Conservation (phyloP, 1,140 invertebrate genomes). For the Palaemon carinicauda region DNA sequence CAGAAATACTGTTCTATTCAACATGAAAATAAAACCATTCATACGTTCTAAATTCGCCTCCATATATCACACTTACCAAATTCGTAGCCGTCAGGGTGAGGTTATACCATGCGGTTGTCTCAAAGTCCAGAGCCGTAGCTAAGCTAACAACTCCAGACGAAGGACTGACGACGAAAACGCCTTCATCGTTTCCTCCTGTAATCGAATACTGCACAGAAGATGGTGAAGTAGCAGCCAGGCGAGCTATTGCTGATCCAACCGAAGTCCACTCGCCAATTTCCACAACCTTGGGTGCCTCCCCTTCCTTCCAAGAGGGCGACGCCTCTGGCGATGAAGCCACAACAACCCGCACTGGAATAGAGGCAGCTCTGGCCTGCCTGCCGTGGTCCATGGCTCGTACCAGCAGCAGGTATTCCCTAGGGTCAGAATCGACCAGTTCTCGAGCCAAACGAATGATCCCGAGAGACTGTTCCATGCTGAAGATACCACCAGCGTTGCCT, state of each 20-base stretch:
- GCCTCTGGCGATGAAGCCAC: conserved; percentile 89
- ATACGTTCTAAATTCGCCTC: no score
- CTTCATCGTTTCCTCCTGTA: conserved; percentile 76
- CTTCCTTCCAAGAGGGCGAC: conserved; percentile 78
- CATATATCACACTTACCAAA: conserved; percentile 78
- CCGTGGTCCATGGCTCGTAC: conserved; percentile 85
- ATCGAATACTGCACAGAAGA: conserved; percentile 86
- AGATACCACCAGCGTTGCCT: conserved; percentile 86
- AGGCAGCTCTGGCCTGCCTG: conserved; percentile 75
- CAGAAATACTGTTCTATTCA: background rate
- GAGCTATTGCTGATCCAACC: conserved; percentile 30
- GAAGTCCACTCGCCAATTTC: conserved; percentile 57
- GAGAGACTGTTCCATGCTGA: conserved; percentile 78
- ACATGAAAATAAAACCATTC: no score
- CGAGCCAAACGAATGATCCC: conserved; percentile 72
- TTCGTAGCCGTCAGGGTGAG: conserved; percentile 84
- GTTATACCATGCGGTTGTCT: conserved; percentile 80
- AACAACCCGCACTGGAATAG: conserved; percentile 84
- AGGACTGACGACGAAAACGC: conserved; percentile 84
- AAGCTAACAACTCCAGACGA: conserved; percentile 80
- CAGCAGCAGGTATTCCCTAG: conserved; percentile 79
- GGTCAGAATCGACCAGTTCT: background rate
- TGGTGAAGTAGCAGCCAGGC: conserved; percentile 60
- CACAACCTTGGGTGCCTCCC: conserved; percentile 63
- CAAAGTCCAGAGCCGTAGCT: conserved; percentile 80